These are phyloP conservation scores for Cyprinodon tularosa DNA, from an alignment of 2,113 vertebrate species.

Conservation along the genomic window DNA sequence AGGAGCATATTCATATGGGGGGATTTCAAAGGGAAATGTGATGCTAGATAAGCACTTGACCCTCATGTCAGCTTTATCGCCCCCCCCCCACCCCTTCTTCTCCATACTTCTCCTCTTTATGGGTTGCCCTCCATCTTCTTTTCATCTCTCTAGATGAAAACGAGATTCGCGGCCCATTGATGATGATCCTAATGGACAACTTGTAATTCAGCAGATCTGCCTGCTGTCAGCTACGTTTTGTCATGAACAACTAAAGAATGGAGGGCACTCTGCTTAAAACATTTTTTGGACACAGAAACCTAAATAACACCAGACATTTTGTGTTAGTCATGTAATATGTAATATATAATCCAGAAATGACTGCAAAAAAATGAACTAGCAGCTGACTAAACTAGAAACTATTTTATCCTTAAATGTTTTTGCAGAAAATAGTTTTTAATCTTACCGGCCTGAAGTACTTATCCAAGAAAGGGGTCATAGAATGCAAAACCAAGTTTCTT, in stretches of 20 bases:
- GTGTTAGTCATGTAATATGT: background rate
- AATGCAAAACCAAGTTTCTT: too few species aligned
- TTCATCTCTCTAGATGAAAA: slow-evolving; percentile 58
- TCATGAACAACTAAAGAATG: slow-evolving; percentile 16
- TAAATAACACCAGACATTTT: background rate
- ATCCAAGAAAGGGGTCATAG: too few species aligned
- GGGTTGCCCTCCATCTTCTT: slow-evolving; percentile 11
- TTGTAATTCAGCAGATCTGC: slow-evolving; percentile 48
- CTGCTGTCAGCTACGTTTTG: slow-evolving; percentile 30
- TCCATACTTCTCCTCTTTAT: slow-evolving; percentile 11
- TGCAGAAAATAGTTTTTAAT: background rate
- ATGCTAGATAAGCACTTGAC: slow-evolving; percentile 71
- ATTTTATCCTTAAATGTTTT: background rate
- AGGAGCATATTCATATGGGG: slow-evolving; percentile 57
- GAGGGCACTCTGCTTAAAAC: slow-evolving; percentile 10
- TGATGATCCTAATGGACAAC: slow-evolving; percentile 22
- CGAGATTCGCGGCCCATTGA: slow-evolving; percentile 24
- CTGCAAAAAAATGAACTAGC: background rate
- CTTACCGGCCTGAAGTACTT: too few species aligned
- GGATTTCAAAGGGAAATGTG: slow-evolving; percentile 58
- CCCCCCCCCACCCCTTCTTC: slow-evolving; percentile 30
- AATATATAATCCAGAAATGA: background rate
- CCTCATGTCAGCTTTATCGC: slow-evolving; percentile 52
- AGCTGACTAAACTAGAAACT: background rate
- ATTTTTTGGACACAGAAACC: background rate